Conservation (phyloP, 2,113 vertebrate genomes). For the Etheostoma spectabile region DNA sequence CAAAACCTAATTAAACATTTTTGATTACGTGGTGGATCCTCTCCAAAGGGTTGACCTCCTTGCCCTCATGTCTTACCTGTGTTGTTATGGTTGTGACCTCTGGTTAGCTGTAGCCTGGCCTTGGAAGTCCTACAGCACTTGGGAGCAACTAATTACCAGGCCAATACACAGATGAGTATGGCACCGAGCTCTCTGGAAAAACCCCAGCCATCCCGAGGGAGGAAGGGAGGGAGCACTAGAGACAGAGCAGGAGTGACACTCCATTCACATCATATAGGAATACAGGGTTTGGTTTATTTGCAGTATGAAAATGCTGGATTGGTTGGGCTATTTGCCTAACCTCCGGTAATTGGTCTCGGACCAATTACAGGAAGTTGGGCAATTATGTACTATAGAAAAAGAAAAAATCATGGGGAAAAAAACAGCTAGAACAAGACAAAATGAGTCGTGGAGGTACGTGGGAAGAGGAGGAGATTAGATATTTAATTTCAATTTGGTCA, state of each 20-base stretch:
- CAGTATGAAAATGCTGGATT: too few species aligned
- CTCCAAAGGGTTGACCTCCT: constrained; percentile 35
- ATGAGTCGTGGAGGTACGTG: too few species aligned
- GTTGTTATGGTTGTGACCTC: constrained; percentile 59
- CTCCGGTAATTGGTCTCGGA: too few species aligned
- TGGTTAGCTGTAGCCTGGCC: constrained; percentile 45
- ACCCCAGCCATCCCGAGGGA: constrained; percentile 13
- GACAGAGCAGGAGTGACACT: background rate
- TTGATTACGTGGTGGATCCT: constrained; percentile 12
- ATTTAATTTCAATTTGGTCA: too few species aligned
- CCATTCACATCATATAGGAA: background rate
- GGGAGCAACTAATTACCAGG: constrained; percentile 67
- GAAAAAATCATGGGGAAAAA: too few species aligned
- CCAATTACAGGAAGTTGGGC: too few species aligned
- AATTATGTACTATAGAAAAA: too few species aligned
- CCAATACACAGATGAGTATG: constrained; percentile 46
- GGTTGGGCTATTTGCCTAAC: too few species aligned
- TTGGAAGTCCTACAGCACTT: constrained; percentile 56
- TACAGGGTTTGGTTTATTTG: background rate
- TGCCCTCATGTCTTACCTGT: constrained; percentile 36
- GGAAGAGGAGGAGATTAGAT: too few species aligned
- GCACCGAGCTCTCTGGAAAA: constrained; percentile 37
- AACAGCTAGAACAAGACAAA: too few species aligned
- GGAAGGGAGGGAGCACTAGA: background rate
- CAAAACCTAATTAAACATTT: background rate